phyloP scores from a whole-genome alignment of 2,888 invertebrate species.

The Xanthia icteritia region DNA sequence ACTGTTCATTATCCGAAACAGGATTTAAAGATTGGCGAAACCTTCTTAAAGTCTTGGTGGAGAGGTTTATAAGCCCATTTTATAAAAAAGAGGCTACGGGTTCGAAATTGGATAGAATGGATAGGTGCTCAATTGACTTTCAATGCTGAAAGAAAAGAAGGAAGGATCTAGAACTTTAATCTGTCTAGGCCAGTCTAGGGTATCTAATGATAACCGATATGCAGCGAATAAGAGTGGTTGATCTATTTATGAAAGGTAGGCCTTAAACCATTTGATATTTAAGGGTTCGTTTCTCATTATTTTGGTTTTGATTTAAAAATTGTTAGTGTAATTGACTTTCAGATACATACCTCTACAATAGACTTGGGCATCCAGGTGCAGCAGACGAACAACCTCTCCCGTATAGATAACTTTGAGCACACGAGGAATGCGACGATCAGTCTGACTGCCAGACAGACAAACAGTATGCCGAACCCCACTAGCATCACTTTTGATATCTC shows the following conservation, averaged over 20 bases:
- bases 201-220: not conserved
- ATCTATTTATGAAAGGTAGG: too few relatives aligned
- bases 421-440: slow-evolving; percentile 76
- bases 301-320: not conserved
- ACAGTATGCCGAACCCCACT: slow-evolving; percentile 81
- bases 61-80: not conserved
- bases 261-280: not conserved
- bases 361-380: slow-evolving; percentile 93
- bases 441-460: slow-evolving; percentile 78
- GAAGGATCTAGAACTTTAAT: not conserved
- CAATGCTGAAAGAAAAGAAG: not conserved
- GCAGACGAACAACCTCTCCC: slow-evolving; percentile 92
- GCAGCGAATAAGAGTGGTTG: not conserved
- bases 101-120: slow-evolving; percentile 9
- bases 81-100: not conserved
- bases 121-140: not conserved
- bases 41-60: slow-evolving; percentile 13
- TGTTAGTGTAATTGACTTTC: not conserved
- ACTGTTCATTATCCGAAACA: slow-evolving; percentile 49
- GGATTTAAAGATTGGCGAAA: slow-evolving; percentile 22
- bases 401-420: slow-evolving; percentile 87
- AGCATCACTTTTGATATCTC: slow-evolving; percentile 76
- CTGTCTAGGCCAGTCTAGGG: not conserved
- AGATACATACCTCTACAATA: slow-evolving; percentile 91
- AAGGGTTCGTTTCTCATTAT: not conserved